Percentiles rank a stretch among this genome's conserved stretches.
These are phyloP conservation scores for Dysmachus trigonus DNA, from an alignment of 2,888 invertebrate genomes.

Conservation along the genomic window DNA sequence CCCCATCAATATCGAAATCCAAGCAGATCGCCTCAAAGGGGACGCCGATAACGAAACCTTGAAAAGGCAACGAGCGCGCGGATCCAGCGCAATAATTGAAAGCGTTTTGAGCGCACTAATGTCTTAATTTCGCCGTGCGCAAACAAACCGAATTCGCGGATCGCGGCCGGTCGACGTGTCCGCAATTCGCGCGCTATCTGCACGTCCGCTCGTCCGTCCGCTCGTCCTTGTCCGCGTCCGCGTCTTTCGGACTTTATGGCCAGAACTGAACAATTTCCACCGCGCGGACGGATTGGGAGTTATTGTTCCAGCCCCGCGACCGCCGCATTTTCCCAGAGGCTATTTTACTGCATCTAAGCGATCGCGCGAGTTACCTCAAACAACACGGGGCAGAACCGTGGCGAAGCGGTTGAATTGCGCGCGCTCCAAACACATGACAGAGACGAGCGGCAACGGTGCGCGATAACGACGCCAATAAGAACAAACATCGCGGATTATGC, in stretches of 20 bases:
- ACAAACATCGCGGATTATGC: conserved; percentile 11
- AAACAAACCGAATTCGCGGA: conserved; percentile 34
- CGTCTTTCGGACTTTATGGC: background rate
- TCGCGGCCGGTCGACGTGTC: background rate
- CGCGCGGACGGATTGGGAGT: background rate
- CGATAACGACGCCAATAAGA: background rate
- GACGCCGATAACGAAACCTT: conserved; percentile 30
- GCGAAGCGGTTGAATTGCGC: background rate
- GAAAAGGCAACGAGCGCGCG: conserved; percentile 7
- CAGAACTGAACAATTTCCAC: background rate
- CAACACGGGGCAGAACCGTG: background rate
- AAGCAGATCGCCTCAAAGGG: conserved; percentile 34
- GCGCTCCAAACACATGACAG: background rate
- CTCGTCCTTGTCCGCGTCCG: too few species aligned
- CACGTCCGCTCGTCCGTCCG: background rate
- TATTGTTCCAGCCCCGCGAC: background rate
- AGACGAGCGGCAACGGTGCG: too few species aligned
- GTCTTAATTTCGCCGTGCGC: conserved; percentile 43
- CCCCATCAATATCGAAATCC: background rate
- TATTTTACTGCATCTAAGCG: background rate
- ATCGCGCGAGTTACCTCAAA: background rate
- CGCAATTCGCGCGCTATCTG: background rate
- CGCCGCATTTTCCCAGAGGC: background rate
- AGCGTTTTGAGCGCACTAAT: conserved; percentile 38
- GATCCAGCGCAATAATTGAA: conserved; percentile 39